Conservation (phyloP, 2,113 vertebrate species). For the Zosterops pallidus region DNA sequence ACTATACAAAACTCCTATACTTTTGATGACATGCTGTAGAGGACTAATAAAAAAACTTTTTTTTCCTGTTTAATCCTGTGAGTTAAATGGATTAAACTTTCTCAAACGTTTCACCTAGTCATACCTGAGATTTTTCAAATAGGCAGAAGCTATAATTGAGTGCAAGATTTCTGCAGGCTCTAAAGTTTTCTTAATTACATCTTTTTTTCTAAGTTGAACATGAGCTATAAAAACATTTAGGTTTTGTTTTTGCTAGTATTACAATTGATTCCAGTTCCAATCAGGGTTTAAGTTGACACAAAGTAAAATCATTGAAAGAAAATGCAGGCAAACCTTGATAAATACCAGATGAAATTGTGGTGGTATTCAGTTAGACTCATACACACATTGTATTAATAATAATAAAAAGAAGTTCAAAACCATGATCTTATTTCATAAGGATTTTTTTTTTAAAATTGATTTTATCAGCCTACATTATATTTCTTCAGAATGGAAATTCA, state of each 20-base stretch:
- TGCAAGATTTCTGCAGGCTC: slow-evolving; percentile 25
- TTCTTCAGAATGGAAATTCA: slow-evolving; percentile 46
- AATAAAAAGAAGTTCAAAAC: slow-evolving; percentile 63
- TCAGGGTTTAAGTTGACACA: slow-evolving; percentile 54
- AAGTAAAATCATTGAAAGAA: slow-evolving; percentile 66
- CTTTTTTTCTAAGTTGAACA: slow-evolving; percentile 24
- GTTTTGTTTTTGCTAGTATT: slow-evolving; percentile 44
- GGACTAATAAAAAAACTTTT: background rate
- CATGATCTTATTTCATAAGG: slow-evolving; percentile 62
- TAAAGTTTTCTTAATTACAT: slow-evolving; percentile 23
- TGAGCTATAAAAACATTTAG: slow-evolving; percentile 43
- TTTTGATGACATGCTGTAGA: background rate
- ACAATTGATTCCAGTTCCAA: slow-evolving; percentile 59
- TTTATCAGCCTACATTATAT: slow-evolving; percentile 44
- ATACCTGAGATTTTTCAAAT: background rate
- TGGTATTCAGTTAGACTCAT: slow-evolving; percentile 50
- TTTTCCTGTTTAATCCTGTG: background rate
- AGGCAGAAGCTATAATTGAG: slow-evolving; percentile 12
- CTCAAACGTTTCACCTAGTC: background rate
- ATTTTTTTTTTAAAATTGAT: slow-evolving; percentile 1
- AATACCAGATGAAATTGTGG: slow-evolving; percentile 54
- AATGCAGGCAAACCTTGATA: slow-evolving; percentile 62
- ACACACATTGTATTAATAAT: slow-evolving; percentile 66
- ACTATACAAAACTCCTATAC: background rate
- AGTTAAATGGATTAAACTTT: background rate